Conservation (phyloP, 1,140 invertebrate species). For the Bradynema listronoti region DNA sequence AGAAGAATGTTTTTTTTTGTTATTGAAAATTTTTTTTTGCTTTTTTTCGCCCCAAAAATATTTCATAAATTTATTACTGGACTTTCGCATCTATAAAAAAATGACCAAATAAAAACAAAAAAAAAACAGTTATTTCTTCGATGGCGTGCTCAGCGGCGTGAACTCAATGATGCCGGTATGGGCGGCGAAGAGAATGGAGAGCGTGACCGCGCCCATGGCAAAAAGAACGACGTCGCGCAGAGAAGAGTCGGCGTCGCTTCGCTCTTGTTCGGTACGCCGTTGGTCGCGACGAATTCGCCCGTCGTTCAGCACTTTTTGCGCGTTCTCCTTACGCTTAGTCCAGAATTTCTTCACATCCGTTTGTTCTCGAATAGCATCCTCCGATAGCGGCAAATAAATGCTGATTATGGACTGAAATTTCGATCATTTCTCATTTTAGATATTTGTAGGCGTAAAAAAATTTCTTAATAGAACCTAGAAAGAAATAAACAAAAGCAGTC, state of each 20-base stretch:
- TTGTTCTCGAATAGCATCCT: conserved; percentile 35
- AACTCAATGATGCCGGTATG: conserved; percentile 48
- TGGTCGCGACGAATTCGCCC: conserved; percentile 18
- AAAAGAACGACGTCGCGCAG: conserved; percentile 48
- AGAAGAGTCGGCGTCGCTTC: conserved; percentile 19
- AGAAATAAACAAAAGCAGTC: too few species aligned
- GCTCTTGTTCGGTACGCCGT: conserved; percentile 22
- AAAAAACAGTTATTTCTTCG: too few species aligned
- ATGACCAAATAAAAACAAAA: too few species aligned
- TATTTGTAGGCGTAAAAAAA: too few species aligned
- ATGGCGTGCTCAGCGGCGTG: too few species aligned
- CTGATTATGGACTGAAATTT: conserved; percentile 49
- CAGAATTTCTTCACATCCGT: conserved; percentile 21
- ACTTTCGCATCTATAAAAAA: too few species aligned
- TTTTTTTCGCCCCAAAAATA: too few species aligned
- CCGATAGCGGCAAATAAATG: conserved; percentile 50
- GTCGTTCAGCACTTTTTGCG: conserved; percentile 41
- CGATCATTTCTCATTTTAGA: too few species aligned
- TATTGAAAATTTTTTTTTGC: too few species aligned
- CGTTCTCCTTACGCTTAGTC: conserved; percentile 36
- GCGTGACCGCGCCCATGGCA: conserved; percentile 40
- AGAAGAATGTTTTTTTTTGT: too few species aligned
- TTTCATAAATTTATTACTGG: too few species aligned
- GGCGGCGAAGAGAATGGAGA: conserved; percentile 50
- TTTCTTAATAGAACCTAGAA: too few species aligned